Base-by-base conservation (phyloP, 2,888 invertebrate species). In the Apoderus coryli region DNA sequence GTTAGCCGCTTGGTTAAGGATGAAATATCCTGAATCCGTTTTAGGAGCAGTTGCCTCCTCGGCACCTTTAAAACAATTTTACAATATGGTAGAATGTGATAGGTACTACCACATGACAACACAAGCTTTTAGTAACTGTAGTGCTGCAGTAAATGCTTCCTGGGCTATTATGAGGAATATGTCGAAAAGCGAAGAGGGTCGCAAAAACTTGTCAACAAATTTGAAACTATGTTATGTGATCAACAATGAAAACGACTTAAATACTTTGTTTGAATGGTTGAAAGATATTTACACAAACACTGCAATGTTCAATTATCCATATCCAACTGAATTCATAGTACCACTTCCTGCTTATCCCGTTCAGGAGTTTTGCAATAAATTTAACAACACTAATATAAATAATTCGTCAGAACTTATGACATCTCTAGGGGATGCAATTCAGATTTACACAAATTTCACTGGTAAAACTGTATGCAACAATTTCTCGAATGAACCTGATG, bases 221-320 rank as follows among this genome's bases (percentile, higher is more conserved):
- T 90, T 88, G 69, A 71, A 75, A 27, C 60, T 92, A 2, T 93
- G 93, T 49, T n/a, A n/a, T n/a, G n/a, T n/a, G n/a, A n/a, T n/a
- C n/a, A 61, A 65, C 12, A 68, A 76, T 0, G 48, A 86, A 5
- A 68, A 69, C 39, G 67, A 62, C 26, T 67, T 62, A 29, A 44
- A 59, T 1, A 56, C 57, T 1, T 69, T 76, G 44, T 50, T 74
- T 1, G 67, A 70, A 25, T 90, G 78, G 67, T 57, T 93, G 3
- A 51, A 57, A 16, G 69, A 76, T 37, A 68, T 81, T 39, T 88
- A 81, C 54, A 69, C 69, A 6, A 77, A 79, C 45, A 56, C 93
- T 40, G 92, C 90, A 0, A 95, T 95, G 93, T 76, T 80, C 9
- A 82, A 96, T 61, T 98, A 96, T 56, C 95, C 95, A 0, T 96